Evolutionary conservation across 2,797 vertebrate genomes (phyloP).

Genomic region (Poecilia picta): DNA sequence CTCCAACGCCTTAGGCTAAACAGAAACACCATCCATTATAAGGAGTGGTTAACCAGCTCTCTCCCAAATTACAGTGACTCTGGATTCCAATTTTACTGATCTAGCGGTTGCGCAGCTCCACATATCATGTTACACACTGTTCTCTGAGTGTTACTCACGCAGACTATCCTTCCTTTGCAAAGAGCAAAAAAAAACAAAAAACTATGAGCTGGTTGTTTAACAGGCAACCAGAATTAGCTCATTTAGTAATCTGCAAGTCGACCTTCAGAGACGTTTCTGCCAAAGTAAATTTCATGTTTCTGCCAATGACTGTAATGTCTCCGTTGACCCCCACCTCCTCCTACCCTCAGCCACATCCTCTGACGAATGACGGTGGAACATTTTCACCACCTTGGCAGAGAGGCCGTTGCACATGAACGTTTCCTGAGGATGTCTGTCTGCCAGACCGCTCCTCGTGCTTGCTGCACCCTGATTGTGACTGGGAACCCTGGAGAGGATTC

Average conservation of each 20-base stretch:
- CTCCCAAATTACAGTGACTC: slow-evolving; percentile 81
- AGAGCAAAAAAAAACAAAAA: slow-evolving; percentile 19
- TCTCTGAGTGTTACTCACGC: slow-evolving; percentile 72
- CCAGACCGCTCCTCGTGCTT: slow-evolving; percentile 26
- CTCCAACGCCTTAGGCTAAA: slow-evolving; percentile 79
- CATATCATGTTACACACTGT: slow-evolving; percentile 78
- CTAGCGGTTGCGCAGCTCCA: slow-evolving; percentile 79
- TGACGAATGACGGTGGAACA: slow-evolving; percentile 57
- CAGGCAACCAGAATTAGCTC: slow-evolving; percentile 53
- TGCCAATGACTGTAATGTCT: neutral
- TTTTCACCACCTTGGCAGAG: slow-evolving; percentile 63
- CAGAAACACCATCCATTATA: slow-evolving; percentile 82
- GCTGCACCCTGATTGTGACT: slow-evolving; percentile 42
- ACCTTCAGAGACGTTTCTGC: slow-evolving; percentile 5
- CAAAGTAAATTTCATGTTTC: neutral
- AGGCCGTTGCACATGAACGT: slow-evolving; percentile 55
- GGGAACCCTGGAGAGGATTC: slow-evolving; percentile 56
- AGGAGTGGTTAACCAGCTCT: slow-evolving; percentile 79
- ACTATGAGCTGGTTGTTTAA: slow-evolving; percentile 59
- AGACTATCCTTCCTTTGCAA: slow-evolving; percentile 48
- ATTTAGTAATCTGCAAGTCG: slow-evolving; percentile 41
- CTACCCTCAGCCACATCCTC: slow-evolving; percentile 68
- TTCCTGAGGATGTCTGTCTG: slow-evolving; percentile 53
- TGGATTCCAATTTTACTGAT: slow-evolving; percentile 79
- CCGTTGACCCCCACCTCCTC: slow-evolving; percentile 59